Evolutionary conservation across 2,797 vertebrate genomes (phyloP).

Genomic region (Tiaroga cobitis): DNA sequence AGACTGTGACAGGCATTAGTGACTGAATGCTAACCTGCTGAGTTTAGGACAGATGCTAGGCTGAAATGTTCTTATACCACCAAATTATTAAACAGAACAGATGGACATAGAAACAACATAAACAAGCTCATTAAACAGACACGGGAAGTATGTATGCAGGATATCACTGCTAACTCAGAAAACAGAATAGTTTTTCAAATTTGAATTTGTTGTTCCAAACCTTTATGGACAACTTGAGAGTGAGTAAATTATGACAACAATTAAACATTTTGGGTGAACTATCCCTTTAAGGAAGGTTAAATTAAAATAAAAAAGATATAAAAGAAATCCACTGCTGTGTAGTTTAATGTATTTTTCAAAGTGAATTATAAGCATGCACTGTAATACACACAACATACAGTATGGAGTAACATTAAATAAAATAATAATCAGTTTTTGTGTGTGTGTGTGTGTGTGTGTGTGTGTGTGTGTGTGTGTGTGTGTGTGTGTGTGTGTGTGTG

Average conservation of each 20-base stretch:
- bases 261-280: too few relatives aligned
- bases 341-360: neutral
- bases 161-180: conserved; percentile 19
- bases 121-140: conserved; percentile 43
- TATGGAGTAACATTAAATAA: neutral
- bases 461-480: too few relatives aligned
- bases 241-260: too few relatives aligned
- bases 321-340: neutral
- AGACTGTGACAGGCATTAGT: conserved; percentile 27
- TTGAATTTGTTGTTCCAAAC: neutral
- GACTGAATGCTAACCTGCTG: conserved; percentile 39
- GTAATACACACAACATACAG: neutral
- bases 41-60: conserved; percentile 37
- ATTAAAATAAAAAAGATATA: neutral
- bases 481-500: too few relatives aligned
- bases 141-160: conserved; percentile 17
- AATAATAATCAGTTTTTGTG: neutral
- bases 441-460: too few relatives aligned
- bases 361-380: neutral
- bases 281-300: neutral
- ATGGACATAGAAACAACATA: conserved; percentile 42
- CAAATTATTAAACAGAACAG: conserved; percentile 43
- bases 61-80: conserved; percentile 19
- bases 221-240: too few relatives aligned
- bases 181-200: neutral